Percentiles rank a stretch among this genome's conserved stretches.
Evolutionary conservation across 2,113 vertebrate genomes (phyloP).

Genomic region (Pelodiscus sinensis): DNA sequence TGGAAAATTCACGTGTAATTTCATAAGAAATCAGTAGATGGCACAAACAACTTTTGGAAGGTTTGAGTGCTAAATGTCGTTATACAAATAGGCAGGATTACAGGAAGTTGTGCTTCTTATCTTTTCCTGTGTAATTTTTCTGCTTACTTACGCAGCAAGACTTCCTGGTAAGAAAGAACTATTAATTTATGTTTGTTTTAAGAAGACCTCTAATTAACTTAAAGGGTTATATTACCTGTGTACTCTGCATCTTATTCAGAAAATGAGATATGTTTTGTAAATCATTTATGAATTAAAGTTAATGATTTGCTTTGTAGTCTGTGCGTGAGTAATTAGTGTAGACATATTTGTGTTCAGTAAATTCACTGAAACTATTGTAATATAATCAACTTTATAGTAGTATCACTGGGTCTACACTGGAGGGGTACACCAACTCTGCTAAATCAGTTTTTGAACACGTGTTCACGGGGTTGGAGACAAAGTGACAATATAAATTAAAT

Average conservation of each 20-base stretch:
- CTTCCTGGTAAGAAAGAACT: slow-evolving; percentile 50
- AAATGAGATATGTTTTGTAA: neutral
- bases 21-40: slow-evolving; percentile 43
- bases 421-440: neutral
- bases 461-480: neutral
- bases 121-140: neutral
- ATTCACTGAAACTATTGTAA: neutral
- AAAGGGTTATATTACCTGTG: neutral
- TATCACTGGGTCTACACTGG: neutral
- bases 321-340: neutral
- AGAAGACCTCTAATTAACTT: neutral
- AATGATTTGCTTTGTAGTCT: neutral
- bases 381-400: neutral
- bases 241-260: neutral
- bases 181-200: neutral
- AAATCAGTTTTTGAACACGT: neutral
- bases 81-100: neutral
- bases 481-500: neutral
- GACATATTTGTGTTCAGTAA: neutral
- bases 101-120: slow-evolving; percentile 34
- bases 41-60: neutral
- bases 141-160: neutral
- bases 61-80: neutral
- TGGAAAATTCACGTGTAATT: slow-evolving; percentile 4
- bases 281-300: neutral